Evolutionary conservation across 2,888 invertebrate genomes (phyloP), one percentile per base, ranked within the genome.

Genomic region (Acrobasis suavella): DNA sequence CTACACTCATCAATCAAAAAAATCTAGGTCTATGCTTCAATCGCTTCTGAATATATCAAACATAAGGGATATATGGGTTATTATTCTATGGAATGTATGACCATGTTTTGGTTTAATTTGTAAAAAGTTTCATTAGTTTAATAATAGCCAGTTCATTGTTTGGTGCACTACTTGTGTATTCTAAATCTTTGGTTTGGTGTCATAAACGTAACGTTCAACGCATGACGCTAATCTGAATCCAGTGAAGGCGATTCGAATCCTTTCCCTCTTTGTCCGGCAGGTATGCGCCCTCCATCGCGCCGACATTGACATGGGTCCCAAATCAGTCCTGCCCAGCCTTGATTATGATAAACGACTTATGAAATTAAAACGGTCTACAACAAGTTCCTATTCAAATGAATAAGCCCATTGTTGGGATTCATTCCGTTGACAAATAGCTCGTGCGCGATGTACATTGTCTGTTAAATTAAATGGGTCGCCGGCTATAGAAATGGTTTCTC

Each of bases 261-360:
- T 68, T 76, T 80, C 83, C 81, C 78, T 80, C 82, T 81, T 80
- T 83, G 86, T 85, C 86, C 87, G 80, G 75, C 84, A 85, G 86
- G 88, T 89, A 90, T 86, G 86, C 85, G 87, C 86, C 85, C 86
- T 87, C 80, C 86, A 78, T 76, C 75, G 78, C 69, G 70, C 70
- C 72, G 92, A 91, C 90, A 88, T 86, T 92, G 92, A 92, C 89
- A 87, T 82, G 91, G 92, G 91, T 92, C n/a, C 49, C 55, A 50
- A 62, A 62, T 62, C 62, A 62, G 55, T 55, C 62, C 54, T n/a
- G 73, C 77, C 73, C 68, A 73, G 73, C 83, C 85, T 88, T 91
- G 92, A 92, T 92, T 91, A 92, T 92, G 92, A 92, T 90, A 89
- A 91, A 92, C 86, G 91, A 92, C 91, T 91, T 90, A 91, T 91